Conservation (phyloP, 2,797 vertebrate species). For the Pseudochirops corinnae region DNA sequence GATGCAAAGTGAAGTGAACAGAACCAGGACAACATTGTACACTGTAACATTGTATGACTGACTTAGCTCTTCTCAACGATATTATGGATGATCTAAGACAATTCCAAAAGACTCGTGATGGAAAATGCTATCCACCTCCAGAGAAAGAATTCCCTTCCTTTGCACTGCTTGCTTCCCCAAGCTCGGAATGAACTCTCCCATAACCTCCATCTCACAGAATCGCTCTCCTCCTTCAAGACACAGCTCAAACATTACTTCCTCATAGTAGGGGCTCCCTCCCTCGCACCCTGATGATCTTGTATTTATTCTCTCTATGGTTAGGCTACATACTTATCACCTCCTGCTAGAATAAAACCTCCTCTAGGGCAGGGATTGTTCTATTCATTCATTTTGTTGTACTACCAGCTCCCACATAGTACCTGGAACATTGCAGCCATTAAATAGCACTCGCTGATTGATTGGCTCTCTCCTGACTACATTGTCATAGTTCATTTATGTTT, state of each 20-base stretch:
- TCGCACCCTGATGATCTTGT: neutral
- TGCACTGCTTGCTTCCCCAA: neutral
- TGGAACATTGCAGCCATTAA: neutral
- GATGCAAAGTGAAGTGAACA: neutral
- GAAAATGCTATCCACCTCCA: neutral
- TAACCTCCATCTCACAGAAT: neutral
- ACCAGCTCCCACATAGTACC: neutral
- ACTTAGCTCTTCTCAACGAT: neutral
- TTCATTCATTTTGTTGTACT: neutral
- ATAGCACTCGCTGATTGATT: neutral
- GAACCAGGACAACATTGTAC: neutral
- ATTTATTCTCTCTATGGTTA: neutral
- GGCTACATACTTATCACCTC: neutral
- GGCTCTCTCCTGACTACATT: neutral
- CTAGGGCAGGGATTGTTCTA: neutral
- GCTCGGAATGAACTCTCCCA: neutral
- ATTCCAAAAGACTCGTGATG: neutral
- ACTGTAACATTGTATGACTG: neutral
- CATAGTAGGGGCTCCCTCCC: neutral
- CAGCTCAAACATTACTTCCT: neutral
- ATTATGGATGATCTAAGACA: neutral
- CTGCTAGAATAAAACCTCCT: neutral
- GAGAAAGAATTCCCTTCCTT: neutral
- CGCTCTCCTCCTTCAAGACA: neutral
- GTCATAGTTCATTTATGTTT: constrained; percentile 36